Evolutionary conservation across 2,888 invertebrate genomes (phyloP).

Genomic region (Apotomis betuletana): DNA sequence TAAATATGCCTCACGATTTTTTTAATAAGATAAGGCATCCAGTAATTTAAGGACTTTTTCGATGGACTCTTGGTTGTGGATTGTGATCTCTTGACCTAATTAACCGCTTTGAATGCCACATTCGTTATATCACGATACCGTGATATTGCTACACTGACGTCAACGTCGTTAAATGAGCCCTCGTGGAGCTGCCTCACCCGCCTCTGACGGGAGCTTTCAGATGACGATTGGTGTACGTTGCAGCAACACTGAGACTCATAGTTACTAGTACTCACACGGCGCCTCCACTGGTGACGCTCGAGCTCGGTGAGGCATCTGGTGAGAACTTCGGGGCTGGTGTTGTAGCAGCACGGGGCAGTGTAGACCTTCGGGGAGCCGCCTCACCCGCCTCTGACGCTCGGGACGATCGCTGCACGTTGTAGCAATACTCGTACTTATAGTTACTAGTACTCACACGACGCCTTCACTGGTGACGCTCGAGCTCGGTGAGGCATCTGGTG

Average conservation of each 20-base stretch:
- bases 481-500: constrained; percentile 92
- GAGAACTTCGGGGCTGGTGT: constrained; percentile 86
- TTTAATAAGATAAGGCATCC: no score
- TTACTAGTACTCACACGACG: constrained; percentile 49
- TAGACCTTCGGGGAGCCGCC: constrained; percentile 55
- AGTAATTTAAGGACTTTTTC: no score
- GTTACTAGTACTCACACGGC: constrained; percentile 74
- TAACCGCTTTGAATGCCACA: no score
- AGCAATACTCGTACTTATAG: constrained; percentile 64
- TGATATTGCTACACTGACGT: no score
- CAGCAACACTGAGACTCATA: constrained; percentile 69
- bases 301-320: constrained; percentile 93
- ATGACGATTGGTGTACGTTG: no score
- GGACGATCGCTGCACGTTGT: no score
- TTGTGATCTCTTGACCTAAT: no score
- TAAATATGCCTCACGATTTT: no score
- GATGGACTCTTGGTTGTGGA: no score
- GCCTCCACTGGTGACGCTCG: constrained; percentile 93
- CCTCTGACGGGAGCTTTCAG: constrained; percentile 58
- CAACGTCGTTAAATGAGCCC: constrained; percentile 35
- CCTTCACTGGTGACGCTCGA: constrained; percentile 89
- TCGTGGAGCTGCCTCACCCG: constrained; percentile 76
- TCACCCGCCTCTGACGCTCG: constrained; percentile 77
- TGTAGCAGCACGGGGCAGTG: constrained; percentile 69
- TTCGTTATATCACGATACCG: no score